Base-by-base conservation (phyloP, 2,113 vertebrate species). In the Macheiramphus alcinus region DNA sequence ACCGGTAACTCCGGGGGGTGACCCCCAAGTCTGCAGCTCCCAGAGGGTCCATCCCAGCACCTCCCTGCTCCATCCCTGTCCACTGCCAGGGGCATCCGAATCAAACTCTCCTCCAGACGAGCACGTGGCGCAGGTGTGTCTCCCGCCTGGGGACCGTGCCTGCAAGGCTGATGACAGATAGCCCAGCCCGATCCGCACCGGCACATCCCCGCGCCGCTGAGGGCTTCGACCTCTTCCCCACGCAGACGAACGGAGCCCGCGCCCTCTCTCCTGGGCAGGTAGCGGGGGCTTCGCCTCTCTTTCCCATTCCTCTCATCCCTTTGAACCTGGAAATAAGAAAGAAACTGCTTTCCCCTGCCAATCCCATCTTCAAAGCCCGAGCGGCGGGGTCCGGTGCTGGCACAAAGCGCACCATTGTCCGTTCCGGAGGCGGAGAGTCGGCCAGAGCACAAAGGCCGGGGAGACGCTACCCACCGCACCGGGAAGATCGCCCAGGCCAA, bases 351-450 rank as follows among this genome's bases (percentile, higher is more conserved):
- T 21, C 59, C 86, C 71, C 85, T 75, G 91, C 74, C 94, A 40
- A 80, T 61, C 92, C 84, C 86, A 19, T 11, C 91, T 95, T 96
- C 96, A 96, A 95, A 98, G 97, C 91, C 79, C 16, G 20, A 38
- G 52, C 45, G 50, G 42, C 70, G 2, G 88, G 96, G 94, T 92
- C 94, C 68, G 45, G 81, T 11, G 38, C 89, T 58, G 90, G 81
- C 91, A 98, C 98, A 98, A 98, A 97, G 97, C 89, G 10, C 70
- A 31, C 94, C 97, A 95, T 98, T 98, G 98, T 98, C 98, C 97
- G 21, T 18, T 7, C 21, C 40, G 11, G 92, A 45, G 92, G 93
- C n/a, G 23, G 83, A 47, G 84, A 59, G 70, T 3, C 70, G 50
- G 91, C 90, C 96, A 6, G 61, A 80, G 93, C 88, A 88, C 93